Evolutionary conservation across 2,888 invertebrate genomes (phyloP).

Genomic region (Caradrina kadenii): DNA sequence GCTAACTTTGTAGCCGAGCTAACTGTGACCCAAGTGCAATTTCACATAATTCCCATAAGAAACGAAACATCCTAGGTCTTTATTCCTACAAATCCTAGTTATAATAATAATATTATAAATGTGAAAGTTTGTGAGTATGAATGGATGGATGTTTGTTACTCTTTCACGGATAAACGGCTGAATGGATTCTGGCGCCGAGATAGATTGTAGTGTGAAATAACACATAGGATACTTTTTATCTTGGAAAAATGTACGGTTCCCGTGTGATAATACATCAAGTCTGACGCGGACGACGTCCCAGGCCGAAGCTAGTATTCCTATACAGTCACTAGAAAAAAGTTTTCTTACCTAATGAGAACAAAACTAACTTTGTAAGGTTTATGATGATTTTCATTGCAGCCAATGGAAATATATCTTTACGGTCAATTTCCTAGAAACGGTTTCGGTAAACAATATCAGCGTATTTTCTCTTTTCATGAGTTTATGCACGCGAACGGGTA

Average conservation of each 20-base stretch:
- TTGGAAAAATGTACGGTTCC: no score
- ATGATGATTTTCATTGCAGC: slow-evolving; percentile 15
- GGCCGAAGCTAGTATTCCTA: background rate
- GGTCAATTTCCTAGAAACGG: slow-evolving; percentile 22
- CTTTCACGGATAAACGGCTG: no score
- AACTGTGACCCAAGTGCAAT: slow-evolving; percentile 13
- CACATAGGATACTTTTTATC: no score
- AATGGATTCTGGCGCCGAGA: no score
- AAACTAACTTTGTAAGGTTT: slow-evolving; percentile 8
- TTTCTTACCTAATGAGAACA: slow-evolving; percentile 3
- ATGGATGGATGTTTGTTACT: no score
- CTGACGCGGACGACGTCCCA: no score
- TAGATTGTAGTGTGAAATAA: no score
- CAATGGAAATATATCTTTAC: slow-evolving; percentile 29
- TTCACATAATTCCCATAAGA: slow-evolving; percentile 23
- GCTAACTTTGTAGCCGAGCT: slow-evolving; percentile 7
- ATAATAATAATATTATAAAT: no score
- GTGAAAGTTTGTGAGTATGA: no score
- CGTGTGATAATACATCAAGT: no score
- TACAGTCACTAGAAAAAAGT: background rate
- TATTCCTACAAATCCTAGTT: no score
- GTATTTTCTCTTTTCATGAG: slow-evolving; percentile 38
- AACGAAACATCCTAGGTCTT: no score
- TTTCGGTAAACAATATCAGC: slow-evolving; percentile 31
- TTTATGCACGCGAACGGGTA: slow-evolving; percentile 50